Base-by-base conservation (phyloP, 2,797 vertebrate genomes). In the Allobates femoralis region DNA sequence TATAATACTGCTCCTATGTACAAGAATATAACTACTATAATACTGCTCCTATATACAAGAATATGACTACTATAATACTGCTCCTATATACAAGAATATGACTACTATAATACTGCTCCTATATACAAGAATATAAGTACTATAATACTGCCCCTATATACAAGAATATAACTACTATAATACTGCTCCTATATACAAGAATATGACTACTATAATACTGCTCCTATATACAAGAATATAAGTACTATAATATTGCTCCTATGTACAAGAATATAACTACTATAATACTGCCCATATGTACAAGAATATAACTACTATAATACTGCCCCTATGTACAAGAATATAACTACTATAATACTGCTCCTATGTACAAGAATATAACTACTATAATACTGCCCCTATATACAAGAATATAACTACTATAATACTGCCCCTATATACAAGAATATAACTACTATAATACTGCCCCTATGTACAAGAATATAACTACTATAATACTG, bases 181-280 rank as follows among this genome's bases (percentile, higher is more conserved):
- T 60, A 60, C 58, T 60, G 23, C 58, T 12, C 56, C 56, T 28
- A 62, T 62, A 62, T n/a, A n/a, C n/a, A n/a, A n/a, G n/a, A n/a
- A n/a, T n/a, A n/a, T n/a, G n/a, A n/a, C n/a, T n/a, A n/a, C 58
- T 62, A 62, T 62, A 62, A 62, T 62, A 26, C 58, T 62, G n/a
- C 58, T 4, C 23, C 58, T 62, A 62, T 62, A 14, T 62, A 62
- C 12, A 26, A 14, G 58, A 26, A 62, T 62, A 67, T 67, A 67
- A 67, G 28, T 67, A 67, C 64, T 67, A 19, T 67, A 67, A 67
- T 32, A 67, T 30, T 34, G 15, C 30, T 3, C 55, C 55, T 56
- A 56, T 21, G 3, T 56, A 56, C 55, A 56, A 56, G 55, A 56
- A 56, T 56, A 19, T 56, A 56, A 56, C 55, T 21, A 56, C 55